Conservation (phyloP, 2,888 invertebrate genomes). For the Acleris sparsana region DNA sequence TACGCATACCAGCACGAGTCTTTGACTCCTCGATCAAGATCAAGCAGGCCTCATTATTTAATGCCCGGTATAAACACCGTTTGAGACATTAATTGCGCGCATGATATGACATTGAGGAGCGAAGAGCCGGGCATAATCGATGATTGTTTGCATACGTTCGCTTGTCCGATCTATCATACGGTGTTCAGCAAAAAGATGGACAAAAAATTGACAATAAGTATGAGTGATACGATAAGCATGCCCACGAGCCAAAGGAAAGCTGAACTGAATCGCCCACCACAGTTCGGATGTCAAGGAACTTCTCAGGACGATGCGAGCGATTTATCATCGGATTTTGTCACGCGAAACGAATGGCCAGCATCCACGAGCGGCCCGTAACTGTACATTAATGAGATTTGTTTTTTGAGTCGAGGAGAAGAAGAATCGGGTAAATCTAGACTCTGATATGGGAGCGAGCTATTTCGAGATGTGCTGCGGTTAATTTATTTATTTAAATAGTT, state of each 20-base stretch:
- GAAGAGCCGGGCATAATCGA: conserved; percentile 59
- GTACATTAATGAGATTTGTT: conserved; percentile 57
- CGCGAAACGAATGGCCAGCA: conserved; percentile 54
- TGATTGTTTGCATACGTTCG: conserved; percentile 47
- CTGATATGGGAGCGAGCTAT: conserved; percentile 15
- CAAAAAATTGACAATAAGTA: conserved; percentile 38
- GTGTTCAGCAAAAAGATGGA: conserved; percentile 46
- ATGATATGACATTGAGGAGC: conserved; percentile 33
- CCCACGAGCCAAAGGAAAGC: conserved; percentile 17
- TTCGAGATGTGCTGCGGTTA: conserved; percentile 26
- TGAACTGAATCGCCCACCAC: conserved; percentile 49
- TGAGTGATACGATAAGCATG: conserved; percentile 35
- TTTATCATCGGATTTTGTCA: conserved; percentile 75
- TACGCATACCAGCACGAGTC: conserved; percentile 32
- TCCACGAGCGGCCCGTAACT: conserved; percentile 60
- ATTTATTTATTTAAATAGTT: conserved; percentile 36
- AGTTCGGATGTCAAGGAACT: conserved; percentile 62
- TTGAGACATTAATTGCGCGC: conserved; percentile 43
- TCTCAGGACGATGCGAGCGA: conserved; percentile 60
- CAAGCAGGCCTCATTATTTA: conserved; percentile 20
- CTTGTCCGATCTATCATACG: conserved; percentile 58
- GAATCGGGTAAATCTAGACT: conserved; percentile 17
- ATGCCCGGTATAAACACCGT: conserved; percentile 49
- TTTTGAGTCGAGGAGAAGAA: conserved; percentile 40
- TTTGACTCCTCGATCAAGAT: conserved; percentile 27